Base-by-base conservation (phyloP, 2,888 invertebrate genomes). In the Craniophora ligustri region DNA sequence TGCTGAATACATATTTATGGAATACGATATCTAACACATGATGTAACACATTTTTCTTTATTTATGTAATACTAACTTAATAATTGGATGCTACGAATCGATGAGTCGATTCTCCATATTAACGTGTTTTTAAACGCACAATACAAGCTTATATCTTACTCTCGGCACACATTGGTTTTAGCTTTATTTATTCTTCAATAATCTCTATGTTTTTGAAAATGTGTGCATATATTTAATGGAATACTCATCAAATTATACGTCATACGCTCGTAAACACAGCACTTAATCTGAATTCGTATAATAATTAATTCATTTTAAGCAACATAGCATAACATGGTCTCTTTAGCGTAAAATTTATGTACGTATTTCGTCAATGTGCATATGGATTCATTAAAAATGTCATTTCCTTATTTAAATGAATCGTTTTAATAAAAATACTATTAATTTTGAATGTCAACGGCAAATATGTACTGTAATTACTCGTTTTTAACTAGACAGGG, bases 391-490 rank as follows among this genome's bases (percentile, higher is more conserved):
- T 50, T 35, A 45, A 39, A 46, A 48, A 21, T 21, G 18, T 21
- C 19, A 48, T 65, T 70, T 70, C 67, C 71, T 70, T 15, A 30
- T 50, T 47, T 44, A 49, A 47, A 45, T 51, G 50, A 45, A n/a
- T 47, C 46, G 32, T 57, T 18, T 32, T 31, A 38, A 41, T 47
- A 47, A 44, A 19, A 38, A 56, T 1, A 40, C 14, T 19, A 21
- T 26, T 32, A 18, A 34, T 23, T 10, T 48, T 46, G 65, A 65
- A 57, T 56, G n/a, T 7, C 3, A 11, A 10, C 11, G n/a, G n/a
- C n/a, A n/a, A 34, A 28, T 40, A 5, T 56, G 14, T 15, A 7
- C 14, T 44, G 44, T 48, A 21, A 59, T 48, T 48, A 66, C 39
- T n/a, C n/a, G 34, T 42, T 2, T 19, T 34, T n/a, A n/a, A n/a